A percentile compares a stretch with the other conserved stretches of the same genome.
Conservation (phyloP, 2,888 invertebrate genomes). For the Incurvaria masculella region DNA sequence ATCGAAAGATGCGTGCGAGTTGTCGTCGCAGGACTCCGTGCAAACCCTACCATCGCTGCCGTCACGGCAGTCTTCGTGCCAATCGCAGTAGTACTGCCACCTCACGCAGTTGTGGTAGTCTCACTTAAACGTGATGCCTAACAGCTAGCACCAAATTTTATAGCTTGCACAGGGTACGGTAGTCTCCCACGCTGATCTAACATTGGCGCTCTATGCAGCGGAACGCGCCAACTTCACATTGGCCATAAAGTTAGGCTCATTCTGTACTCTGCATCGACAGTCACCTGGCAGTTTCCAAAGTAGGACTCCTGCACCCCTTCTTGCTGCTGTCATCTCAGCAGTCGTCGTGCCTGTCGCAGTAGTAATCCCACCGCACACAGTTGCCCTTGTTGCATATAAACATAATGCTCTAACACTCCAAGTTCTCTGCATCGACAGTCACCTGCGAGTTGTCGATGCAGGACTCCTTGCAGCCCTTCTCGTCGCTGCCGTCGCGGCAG, state of each 20-base stretch:
- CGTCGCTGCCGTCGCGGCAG: conserved; percentile 71
- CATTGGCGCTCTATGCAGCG: too few relatives aligned
- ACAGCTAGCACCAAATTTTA: too few relatives aligned
- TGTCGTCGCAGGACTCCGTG: conserved; percentile 31
- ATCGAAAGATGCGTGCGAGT: too few relatives aligned
- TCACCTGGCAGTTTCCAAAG: too few relatives aligned
- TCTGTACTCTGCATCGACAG: too few relatives aligned
- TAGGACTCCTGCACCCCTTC: too few relatives aligned
- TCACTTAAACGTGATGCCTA: too few relatives aligned
- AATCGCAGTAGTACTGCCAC: conserved; percentile 69
- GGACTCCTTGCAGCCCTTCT: conserved; percentile 53
- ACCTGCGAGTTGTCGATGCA: conserved; percentile 25
- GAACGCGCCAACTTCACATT: too few relatives aligned
- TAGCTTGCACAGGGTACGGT: too few relatives aligned
- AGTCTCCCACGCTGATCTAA: too few relatives aligned
- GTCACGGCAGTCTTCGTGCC: conserved; percentile 69
- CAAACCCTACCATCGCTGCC: conserved; percentile 69
- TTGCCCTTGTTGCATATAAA: conserved; percentile 71
- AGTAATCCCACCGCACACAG: conserved; percentile 65
- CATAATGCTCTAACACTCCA: conserved; percentile 55
- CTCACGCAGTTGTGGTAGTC: conserved; percentile 72
- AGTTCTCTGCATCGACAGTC: conserved; percentile 32
- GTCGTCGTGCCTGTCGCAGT: conserved; percentile 73
- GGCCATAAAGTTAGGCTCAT: too few relatives aligned
- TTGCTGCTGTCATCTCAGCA: conserved; percentile 69